phyloP scores from a whole-genome alignment of 1,140 invertebrate genomes.

The Drosophila auraria region DNA sequence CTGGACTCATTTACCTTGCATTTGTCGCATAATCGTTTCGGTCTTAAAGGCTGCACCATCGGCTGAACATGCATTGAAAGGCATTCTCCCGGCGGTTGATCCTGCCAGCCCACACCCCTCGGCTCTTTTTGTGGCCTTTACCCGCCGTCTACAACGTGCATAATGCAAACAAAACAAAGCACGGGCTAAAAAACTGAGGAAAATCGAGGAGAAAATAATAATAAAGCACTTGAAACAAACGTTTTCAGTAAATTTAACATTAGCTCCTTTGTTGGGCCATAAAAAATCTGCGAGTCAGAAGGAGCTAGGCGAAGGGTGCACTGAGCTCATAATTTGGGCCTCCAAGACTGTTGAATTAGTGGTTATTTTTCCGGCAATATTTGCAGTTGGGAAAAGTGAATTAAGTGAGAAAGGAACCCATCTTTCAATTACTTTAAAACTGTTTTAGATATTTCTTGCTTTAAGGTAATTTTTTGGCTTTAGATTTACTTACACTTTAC shows the following conservation, averaged over 20 bases:
- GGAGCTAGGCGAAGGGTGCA: slow-evolving; percentile 18
- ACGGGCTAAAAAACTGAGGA: slow-evolving; percentile 34
- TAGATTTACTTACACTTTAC: no score
- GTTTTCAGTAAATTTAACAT: slow-evolving; percentile 84
- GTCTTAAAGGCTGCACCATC: slow-evolving; percentile 57
- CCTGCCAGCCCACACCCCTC: not conserved
- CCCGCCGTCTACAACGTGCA: slow-evolving; percentile 29
- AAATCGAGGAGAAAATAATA: slow-evolving; percentile 65
- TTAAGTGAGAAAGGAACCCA: not conserved
- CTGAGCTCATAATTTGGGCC: not conserved
- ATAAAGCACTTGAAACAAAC: slow-evolving; percentile 83
- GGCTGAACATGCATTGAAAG: slow-evolving; percentile 64
- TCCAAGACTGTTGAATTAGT: not conserved
- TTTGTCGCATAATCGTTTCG: slow-evolving; percentile 75
- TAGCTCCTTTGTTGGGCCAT: slow-evolving; percentile 75
- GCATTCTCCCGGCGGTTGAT: slow-evolving; percentile 34
- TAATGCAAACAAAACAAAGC: slow-evolving; percentile 55
- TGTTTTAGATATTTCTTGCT: no score
- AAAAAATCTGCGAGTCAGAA: slow-evolving; percentile 62
- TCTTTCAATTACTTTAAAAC: no score
- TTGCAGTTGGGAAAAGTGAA: not conserved
- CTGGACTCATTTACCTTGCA: slow-evolving; percentile 64
- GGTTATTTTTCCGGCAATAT: no score
- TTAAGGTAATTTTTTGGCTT: no score
- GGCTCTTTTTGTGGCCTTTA: slow-evolving; percentile 5